These are phyloP conservation scores for Ellobius talpinus DNA, from an alignment of 2,113 vertebrate species.

Conservation along the genomic window DNA sequence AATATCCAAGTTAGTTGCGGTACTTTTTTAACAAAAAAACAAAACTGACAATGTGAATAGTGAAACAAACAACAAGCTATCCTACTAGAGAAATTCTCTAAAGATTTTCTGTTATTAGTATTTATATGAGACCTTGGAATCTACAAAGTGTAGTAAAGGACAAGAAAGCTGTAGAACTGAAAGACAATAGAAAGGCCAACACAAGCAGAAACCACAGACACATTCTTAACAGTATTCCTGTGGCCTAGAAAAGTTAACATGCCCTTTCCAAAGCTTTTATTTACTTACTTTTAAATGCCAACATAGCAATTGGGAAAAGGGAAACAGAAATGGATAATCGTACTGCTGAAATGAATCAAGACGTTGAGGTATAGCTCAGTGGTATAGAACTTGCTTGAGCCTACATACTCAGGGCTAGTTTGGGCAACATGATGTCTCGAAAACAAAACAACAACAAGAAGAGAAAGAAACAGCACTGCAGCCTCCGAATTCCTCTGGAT, in stretches of 20 bases:
- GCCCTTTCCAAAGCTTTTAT: background rate
- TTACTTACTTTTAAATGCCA: constrained; percentile 32
- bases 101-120: constrained; percentile 33
- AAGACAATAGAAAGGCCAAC: constrained; percentile 15
- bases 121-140: background rate
- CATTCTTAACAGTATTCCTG: background rate
- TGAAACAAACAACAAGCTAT: constrained; percentile 35
- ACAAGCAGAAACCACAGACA: constrained; percentile 1
- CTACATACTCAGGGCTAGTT: background rate
- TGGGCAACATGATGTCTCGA: background rate
- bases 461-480: background rate
- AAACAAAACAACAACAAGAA: background rate
- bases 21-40: background rate
- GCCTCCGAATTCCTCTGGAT: background rate
- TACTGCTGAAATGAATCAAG: background rate
- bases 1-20: background rate
- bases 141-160: constrained; percentile 31
- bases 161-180: background rate
- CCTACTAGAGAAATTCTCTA: background rate
- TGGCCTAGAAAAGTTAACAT: background rate
- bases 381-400: background rate
- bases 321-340: constrained; percentile 15
- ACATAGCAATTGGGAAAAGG: background rate
- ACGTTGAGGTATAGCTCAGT: background rate
- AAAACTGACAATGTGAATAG: background rate